These are phyloP conservation scores for Lepisosteus osseus DNA, from an alignment of 2,113 vertebrate species.

Conservation along the genomic window DNA sequence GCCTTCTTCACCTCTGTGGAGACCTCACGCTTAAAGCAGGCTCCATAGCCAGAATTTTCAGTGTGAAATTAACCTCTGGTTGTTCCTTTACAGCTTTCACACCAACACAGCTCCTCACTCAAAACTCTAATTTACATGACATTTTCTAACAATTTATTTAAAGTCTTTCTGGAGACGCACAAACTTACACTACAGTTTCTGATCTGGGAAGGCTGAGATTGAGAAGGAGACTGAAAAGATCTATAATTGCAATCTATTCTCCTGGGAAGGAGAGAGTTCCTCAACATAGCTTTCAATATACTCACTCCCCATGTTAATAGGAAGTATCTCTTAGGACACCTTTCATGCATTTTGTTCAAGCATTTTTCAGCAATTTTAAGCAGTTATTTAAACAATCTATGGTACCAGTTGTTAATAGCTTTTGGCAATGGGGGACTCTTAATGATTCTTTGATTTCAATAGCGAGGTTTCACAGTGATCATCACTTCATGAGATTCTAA, in stretches of 20 bases:
- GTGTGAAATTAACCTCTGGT: no score
- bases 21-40: no score
- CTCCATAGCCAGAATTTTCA: no score
- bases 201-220: constrained; percentile 65
- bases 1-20: no score
- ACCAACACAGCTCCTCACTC: no score
- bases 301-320: constrained; percentile 45
- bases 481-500: no score
- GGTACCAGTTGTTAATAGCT: neutral
- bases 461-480: no score
- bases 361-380: no score
- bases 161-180: constrained; percentile 59
- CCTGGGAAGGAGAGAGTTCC: constrained; percentile 59
- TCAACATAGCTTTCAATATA: constrained; percentile 15
- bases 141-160: constrained; percentile 72
- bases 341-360: constrained; percentile 3
- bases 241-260: constrained; percentile 78
- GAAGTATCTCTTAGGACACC: constrained; percentile 42
- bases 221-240: constrained; percentile 68
- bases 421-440: neutral
- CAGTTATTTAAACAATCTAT: no score
- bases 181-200: constrained; percentile 58
- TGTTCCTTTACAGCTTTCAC: no score
- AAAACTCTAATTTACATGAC: constrained; percentile 59
- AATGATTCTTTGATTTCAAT: no score